These are phyloP conservation scores for Stictocephala bisonia DNA, from an alignment of 2,888 invertebrate species.

Conservation along the genomic window DNA sequence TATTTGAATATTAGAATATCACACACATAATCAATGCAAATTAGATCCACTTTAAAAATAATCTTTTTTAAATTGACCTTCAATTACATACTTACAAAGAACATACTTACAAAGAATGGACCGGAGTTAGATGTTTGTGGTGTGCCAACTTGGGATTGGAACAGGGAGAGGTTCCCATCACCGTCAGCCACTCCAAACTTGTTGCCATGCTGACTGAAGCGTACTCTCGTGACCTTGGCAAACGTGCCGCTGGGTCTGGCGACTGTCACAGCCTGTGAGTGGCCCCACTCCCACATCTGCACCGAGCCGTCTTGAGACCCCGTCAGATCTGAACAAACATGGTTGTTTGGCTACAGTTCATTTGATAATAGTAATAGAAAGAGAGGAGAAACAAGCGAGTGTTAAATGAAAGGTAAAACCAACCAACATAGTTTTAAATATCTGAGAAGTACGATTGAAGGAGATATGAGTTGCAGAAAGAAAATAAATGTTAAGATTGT, in stretches of 20 bases:
- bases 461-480: too few relatives aligned
- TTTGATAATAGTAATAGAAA: too few relatives aligned
- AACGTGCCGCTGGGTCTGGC: constrained; percentile 95
- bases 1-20: too few relatives aligned
- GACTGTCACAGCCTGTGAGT: constrained; percentile 88
- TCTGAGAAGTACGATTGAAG: too few relatives aligned
- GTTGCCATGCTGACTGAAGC: constrained; percentile 96
- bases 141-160: constrained; percentile 89
- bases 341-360: too few relatives aligned
- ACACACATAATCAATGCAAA: not conserved
- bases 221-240: constrained; percentile 94
- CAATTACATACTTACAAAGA: not conserved
- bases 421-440: too few relatives aligned
- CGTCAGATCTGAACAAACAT: constrained; percentile 89
- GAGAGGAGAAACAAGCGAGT: too few relatives aligned
- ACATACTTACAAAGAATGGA: constrained; percentile 85
- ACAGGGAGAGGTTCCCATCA: constrained; percentile 95
- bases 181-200: constrained; percentile 99
- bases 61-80: too few relatives aligned
- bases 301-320: constrained; percentile 97
- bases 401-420: too few relatives aligned
- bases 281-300: constrained; percentile 98
- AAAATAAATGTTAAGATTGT: too few relatives aligned
- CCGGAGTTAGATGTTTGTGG: constrained; percentile 76
- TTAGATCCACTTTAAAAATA: not conserved